A percentile compares a stretch with the other conserved stretches of the same genome.
These are phyloP conservation scores for Heliocidaris tuberculata DNA, from an alignment of 35 echinoderm and acorn worm genomes.

Conservation along the genomic window DNA sequence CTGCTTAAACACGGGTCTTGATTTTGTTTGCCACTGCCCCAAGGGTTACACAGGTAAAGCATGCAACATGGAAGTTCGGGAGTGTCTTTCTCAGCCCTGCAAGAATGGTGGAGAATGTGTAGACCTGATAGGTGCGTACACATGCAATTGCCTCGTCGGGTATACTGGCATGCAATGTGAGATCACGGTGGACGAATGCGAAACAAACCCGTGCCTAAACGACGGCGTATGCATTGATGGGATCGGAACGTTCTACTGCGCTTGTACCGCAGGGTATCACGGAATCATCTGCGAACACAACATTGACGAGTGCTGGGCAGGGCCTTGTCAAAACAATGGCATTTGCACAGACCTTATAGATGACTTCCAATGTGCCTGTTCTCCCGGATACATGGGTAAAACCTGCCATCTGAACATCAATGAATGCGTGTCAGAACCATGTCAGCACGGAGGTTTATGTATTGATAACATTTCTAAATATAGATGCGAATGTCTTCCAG, in stretches of 20 bases:
- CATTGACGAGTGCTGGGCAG: slow-evolving; percentile 80
- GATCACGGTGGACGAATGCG: slow-evolving; percentile 77
- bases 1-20: slow-evolving; percentile 60
- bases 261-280: slow-evolving; percentile 71
- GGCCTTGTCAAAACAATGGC: slow-evolving; percentile 75
- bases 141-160: slow-evolving; percentile 65
- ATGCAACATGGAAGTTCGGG: slow-evolving; percentile 67
- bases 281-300: slow-evolving; percentile 87
- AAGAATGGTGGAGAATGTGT: slow-evolving; percentile 79
- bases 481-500: slow-evolving; percentile 56
- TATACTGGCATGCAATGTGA: slow-evolving; percentile 69
- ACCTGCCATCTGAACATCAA: slow-evolving; percentile 71
- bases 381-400: slow-evolving; percentile 63
- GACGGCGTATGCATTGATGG: slow-evolving; percentile 82
- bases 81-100: slow-evolving; percentile 76
- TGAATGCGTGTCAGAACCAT: slow-evolving; percentile 80
- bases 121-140: slow-evolving; percentile 54
- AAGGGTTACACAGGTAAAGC: slow-evolving; percentile 65
- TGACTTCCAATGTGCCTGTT: slow-evolving; percentile 71
- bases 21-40: slow-evolving; percentile 68
- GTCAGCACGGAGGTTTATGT: slow-evolving; percentile 60
- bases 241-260: slow-evolving; percentile 78
- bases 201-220: slow-evolving; percentile 70
- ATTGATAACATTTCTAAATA: slow-evolving; percentile 51
- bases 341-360: slow-evolving; percentile 67